Evolutionary conservation across 2,888 invertebrate species (phyloP).

Genomic region (Chloroclysta siterata): DNA sequence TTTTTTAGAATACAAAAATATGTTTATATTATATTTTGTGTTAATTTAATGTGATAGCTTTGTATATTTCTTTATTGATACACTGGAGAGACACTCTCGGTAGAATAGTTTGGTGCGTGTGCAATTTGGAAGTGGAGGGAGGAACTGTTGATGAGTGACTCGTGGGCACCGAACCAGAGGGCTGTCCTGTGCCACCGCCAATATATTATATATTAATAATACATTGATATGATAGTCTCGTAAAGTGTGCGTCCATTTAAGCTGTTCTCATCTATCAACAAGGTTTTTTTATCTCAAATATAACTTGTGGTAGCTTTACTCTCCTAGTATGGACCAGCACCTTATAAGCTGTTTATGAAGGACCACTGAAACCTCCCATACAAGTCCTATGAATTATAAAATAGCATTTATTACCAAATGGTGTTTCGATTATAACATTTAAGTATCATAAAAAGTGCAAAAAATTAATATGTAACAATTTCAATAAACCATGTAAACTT

Average conservation of each 20-base stretch:
- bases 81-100: slow-evolving; percentile 65
- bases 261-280: slow-evolving; percentile 47
- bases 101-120: slow-evolving; percentile 53
- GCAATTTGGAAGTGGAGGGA: slow-evolving; percentile 46
- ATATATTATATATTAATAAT: slow-evolving; percentile 44
- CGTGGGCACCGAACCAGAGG: slow-evolving; percentile 41
- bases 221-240: slow-evolving; percentile 48
- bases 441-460: slow-evolving; percentile 82
- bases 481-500: slow-evolving; percentile 83
- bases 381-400: slow-evolving; percentile 72
- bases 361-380: slow-evolving; percentile 70
- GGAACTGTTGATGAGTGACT: slow-evolving; percentile 41
- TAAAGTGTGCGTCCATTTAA: slow-evolving; percentile 51
- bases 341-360: slow-evolving; percentile 72
- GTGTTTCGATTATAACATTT: slow-evolving; percentile 79
- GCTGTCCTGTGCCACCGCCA: slow-evolving; percentile 48
- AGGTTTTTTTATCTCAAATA: slow-evolving; percentile 44
- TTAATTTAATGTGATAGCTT: slow-evolving; percentile 84
- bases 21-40: slow-evolving; percentile 83
- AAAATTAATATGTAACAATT: slow-evolving; percentile 83
- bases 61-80: slow-evolving; percentile 80
- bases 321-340: slow-evolving; percentile 54
- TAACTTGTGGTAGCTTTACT: slow-evolving; percentile 48
- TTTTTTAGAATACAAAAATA: slow-evolving; percentile 78
- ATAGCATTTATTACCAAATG: slow-evolving; percentile 85